Conservation (phyloP, 2,113 vertebrate species). For the Cinclus cinclus region DNA sequence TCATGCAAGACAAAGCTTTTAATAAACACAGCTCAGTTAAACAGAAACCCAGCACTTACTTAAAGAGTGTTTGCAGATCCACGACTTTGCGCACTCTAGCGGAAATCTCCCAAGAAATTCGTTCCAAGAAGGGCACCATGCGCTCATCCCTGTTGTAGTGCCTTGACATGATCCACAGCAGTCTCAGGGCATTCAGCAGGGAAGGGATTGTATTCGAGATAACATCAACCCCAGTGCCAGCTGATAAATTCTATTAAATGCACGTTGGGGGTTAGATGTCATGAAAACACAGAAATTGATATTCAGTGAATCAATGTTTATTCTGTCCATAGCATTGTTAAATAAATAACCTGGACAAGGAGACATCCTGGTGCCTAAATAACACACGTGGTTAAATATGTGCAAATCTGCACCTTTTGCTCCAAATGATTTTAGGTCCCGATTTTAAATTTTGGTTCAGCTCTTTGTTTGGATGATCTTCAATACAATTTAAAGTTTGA, state of each 20-base stretch:
- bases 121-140: constrained; percentile 89
- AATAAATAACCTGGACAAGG: not conserved
- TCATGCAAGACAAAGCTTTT: not conserved
- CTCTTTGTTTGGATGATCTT: not conserved
- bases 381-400: not conserved
- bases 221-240: constrained; percentile 72
- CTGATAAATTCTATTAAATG: constrained; percentile 61
- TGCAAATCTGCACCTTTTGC: not conserved
- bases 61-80: constrained; percentile 80
- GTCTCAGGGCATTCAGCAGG: constrained; percentile 85
- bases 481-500: not conserved
- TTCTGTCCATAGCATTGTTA: not conserved
- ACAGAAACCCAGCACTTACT: constrained; percentile 65
- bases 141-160: constrained; percentile 87
- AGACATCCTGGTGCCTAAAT: not conserved
- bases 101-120: constrained; percentile 89
- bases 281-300: not conserved
- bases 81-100: constrained; percentile 76
- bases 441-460: not conserved
- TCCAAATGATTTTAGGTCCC: not conserved
- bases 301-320: not conserved
- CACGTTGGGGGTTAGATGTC: not conserved
- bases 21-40: not conserved
- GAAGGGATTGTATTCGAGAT: constrained; percentile 82
- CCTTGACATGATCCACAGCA: constrained; percentile 88